Evolutionary conservation across 2,888 invertebrate genomes (phyloP).

Genomic region (Chymomyza fuscimana): DNA sequence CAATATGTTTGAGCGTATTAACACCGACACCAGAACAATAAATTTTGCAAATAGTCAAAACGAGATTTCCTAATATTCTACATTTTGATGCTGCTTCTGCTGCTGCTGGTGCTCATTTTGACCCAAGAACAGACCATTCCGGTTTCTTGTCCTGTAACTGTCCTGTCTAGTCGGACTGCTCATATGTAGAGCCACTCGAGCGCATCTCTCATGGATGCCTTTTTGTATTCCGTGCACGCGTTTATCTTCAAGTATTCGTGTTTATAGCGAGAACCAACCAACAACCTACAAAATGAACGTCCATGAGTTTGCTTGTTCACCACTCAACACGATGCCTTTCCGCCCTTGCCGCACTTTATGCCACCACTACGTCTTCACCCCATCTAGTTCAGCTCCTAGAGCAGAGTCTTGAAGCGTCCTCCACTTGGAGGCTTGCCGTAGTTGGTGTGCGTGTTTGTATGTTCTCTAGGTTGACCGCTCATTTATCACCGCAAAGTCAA

Average conservation of each 20-base stretch:
- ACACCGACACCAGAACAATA: slow-evolving; percentile 51
- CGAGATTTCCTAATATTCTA: slow-evolving; percentile 61
- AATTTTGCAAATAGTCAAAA: slow-evolving; percentile 57
- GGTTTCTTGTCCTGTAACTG: background rate
- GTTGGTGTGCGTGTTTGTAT: slow-evolving; percentile 5
- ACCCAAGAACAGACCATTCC: slow-evolving; percentile 6
- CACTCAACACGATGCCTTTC: slow-evolving; percentile 7
- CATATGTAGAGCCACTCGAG: slow-evolving; percentile 39
- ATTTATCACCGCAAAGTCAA: slow-evolving; percentile 69
- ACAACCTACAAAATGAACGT: slow-evolving; percentile 15
- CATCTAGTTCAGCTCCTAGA: background rate
- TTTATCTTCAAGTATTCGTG: slow-evolving; percentile 61
- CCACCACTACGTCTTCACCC: background rate
- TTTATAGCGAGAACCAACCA: slow-evolving; percentile 40
- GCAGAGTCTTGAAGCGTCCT: background rate
- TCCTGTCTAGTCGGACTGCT: background rate
- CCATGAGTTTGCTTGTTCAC: slow-evolving; percentile 24
- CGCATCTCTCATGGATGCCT: slow-evolving; percentile 43
- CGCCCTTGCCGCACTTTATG: background rate
- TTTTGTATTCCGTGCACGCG: slow-evolving; percentile 53
- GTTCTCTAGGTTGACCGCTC: slow-evolving; percentile 60
- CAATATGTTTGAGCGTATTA: slow-evolving; percentile 59
- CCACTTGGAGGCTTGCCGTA: background rate
- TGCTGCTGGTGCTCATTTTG: slow-evolving; percentile 18
- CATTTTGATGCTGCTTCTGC: slow-evolving; percentile 13